phyloP scores from a whole-genome alignment of 2,797 vertebrate species.

The Dendrocincla tyrannina region DNA sequence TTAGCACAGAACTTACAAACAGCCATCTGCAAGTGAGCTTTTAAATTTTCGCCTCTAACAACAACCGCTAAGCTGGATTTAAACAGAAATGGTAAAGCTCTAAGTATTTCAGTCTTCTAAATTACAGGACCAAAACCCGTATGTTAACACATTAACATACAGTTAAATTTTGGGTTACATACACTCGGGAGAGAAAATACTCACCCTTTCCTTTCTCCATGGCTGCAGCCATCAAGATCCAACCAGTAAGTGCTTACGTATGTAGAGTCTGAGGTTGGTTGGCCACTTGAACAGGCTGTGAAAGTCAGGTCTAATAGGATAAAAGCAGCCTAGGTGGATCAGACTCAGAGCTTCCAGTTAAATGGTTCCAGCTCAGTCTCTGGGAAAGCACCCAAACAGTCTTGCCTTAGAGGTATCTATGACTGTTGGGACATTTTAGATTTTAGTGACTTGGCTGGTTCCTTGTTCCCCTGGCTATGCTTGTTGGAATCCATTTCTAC shows the following conservation, averaged over 20 bases:
- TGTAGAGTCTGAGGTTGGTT: accelerated
- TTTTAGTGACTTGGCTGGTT: neutral
- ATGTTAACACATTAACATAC: neutral
- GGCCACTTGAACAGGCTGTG: neutral
- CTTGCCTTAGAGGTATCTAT: neutral
- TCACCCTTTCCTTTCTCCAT: neutral
- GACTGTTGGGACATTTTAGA: neutral
- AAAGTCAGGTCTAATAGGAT: neutral
- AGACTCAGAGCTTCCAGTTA: neutral
- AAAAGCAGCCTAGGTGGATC: neutral
- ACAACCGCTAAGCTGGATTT: neutral
- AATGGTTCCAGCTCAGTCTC: neutral
- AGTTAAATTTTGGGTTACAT: neutral
- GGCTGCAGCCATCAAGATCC: neutral
- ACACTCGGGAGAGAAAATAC: neutral
- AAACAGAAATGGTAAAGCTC: neutral
- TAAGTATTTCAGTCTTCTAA: neutral
- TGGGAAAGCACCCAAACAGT: neutral
- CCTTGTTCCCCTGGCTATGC: neutral
- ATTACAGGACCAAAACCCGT: accelerated
- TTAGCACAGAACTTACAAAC: neutral
- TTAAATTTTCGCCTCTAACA: neutral
- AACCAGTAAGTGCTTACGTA: neutral
- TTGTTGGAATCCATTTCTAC: neutral
- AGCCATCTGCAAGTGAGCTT: neutral